Conservation (phyloP, 2,113 vertebrate species). For the Platichthys stellatus region DNA sequence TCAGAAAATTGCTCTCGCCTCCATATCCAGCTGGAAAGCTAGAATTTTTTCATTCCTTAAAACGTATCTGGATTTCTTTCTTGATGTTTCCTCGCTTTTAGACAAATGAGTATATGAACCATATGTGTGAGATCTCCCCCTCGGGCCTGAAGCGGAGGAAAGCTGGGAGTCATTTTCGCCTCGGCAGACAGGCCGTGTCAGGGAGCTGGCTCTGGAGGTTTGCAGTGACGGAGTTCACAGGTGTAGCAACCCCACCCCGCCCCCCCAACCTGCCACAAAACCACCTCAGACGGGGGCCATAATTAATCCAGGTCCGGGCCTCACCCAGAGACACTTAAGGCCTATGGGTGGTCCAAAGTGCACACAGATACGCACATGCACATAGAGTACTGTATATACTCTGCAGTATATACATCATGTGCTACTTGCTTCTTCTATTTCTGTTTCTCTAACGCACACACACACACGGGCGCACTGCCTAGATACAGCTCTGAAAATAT, state of each 20-base stretch:
- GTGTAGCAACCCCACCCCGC: conserved; percentile 74
- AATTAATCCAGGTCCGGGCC: conserved; percentile 77
- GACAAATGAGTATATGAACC: conserved; percentile 70
- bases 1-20: conserved; percentile 44
- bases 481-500: conserved; percentile 69
- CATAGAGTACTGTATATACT: conserved; percentile 25
- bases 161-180: conserved; percentile 77
- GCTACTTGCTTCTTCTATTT: conserved; percentile 8
- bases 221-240: conserved; percentile 73
- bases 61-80: conserved; percentile 52
- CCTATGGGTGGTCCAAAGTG: conserved; percentile 74
- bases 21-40: conserved; percentile 50
- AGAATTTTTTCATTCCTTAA: conserved; percentile 49
- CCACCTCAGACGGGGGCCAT: conserved; percentile 72
- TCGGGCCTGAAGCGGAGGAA: conserved; percentile 28
- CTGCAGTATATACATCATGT: conserved; percentile 28
- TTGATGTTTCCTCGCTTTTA: conserved; percentile 56
- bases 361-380: conserved; percentile 35
- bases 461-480: conserved; percentile 37
- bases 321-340: conserved; percentile 64
- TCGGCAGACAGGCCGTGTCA: conserved; percentile 56
- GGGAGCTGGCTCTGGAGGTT: conserved; percentile 68
- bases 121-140: conserved; percentile 67
- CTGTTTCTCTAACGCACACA: conserved; percentile 22
- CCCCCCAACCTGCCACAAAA: conserved; percentile 74